A percentile compares a stretch with the other conserved stretches of the same genome.
Evolutionary conservation across 2,888 invertebrate genomes (phyloP).

Genomic region (Cephalotes varians): DNA sequence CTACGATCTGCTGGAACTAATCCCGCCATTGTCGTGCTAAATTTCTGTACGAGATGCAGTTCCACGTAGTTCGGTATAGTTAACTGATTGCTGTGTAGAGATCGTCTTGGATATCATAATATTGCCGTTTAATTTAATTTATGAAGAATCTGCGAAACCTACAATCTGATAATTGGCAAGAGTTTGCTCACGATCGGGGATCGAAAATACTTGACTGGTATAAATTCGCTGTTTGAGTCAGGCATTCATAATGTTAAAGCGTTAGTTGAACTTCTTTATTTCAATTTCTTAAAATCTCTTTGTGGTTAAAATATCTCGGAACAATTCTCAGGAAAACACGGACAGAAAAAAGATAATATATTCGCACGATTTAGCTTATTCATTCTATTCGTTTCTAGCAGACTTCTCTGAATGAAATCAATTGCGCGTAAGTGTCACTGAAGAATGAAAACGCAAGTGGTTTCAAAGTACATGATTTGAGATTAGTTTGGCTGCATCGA

Average conservation of each 20-base stretch:
- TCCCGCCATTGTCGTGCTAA: slow-evolving; percentile 58
- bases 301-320: background rate
- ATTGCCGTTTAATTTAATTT: slow-evolving; percentile 19
- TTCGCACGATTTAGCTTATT: background rate
- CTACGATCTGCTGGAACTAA: slow-evolving; percentile 50
- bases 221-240: background rate
- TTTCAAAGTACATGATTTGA: slow-evolving; percentile 16
- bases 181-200: background rate
- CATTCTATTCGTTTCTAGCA: background rate
- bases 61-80: slow-evolving; percentile 22
- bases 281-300: background rate
- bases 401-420: slow-evolving; percentile 5
- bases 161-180: background rate
- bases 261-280: background rate
- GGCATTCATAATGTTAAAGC: background rate
- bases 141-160: background rate
- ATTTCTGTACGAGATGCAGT: slow-evolving; percentile 61
- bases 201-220: background rate
- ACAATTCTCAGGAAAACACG: background rate
- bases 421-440: background rate
- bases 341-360: background rate
- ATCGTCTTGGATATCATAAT: slow-evolving; percentile 2
- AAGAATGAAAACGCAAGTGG: background rate
- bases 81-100: slow-evolving; percentile 13
- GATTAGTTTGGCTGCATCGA: slow-evolving; percentile 9